Base-by-base conservation (phyloP, 1,140 invertebrate species). In the Trypoxylus dichotomus region DNA sequence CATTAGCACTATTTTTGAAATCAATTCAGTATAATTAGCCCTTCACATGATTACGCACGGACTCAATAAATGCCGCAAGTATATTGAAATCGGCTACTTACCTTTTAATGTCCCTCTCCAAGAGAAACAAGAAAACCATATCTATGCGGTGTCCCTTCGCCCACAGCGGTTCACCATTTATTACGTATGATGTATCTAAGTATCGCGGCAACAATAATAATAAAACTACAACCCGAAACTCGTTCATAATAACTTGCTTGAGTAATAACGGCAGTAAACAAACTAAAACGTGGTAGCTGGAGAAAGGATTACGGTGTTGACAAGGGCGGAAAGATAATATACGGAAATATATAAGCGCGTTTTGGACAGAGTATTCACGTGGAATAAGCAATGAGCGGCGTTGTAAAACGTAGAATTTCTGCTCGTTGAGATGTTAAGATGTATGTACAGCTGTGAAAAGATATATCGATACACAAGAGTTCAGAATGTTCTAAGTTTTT, bases 221-320 rank as follows among this genome's bases (percentile, higher is more conserved):
- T 54, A 54, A 54, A 54, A 54, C 47, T 54, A 54, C 47, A 54
- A 54, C 47, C 47, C 47, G 47, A 54, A 54, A n/a, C 47, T 54
- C 47, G 19, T 54, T 54, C 19, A 54, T 54, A 54, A 54, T 54
- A 54, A 54, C 15, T 54, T 54, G 47, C 47, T 13, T 54, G 47
- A 54, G 47, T 54, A 54, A 54, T 54, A 54, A 54, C 19, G 15
- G 47, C 47, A 21, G 19, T 54, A 54, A 54, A 54, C 47, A 54
- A 54, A 54, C 47, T 54, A 54, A 54, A 54, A 54, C 47, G 19
- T 19, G 47, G 10, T 54, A 54, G 47, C 47, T 19, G 15, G 47
- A 54, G 47, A 54, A 54, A 54, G 47, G 47, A 54, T 54, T n/a
- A 54, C 47, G 47, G 13, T 54, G 47, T 54, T 54, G 47, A 54